Base-by-base conservation (phyloP, 1,140 invertebrate genomes). In the Lysiphlebus fabarum region DNA sequence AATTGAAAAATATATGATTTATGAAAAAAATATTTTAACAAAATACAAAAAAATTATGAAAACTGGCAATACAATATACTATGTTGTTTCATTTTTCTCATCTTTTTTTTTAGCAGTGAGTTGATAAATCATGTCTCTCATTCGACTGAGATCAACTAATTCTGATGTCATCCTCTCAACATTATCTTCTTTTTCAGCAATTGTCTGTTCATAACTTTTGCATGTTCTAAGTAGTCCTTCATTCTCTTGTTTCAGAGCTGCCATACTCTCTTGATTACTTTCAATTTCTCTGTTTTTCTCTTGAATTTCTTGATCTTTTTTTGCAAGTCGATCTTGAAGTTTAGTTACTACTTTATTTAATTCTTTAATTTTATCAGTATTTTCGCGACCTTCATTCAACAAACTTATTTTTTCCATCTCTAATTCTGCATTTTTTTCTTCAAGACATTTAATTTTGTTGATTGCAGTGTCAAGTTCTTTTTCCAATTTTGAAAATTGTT, bases 91-190 rank as follows among this genome's bases (percentile, higher is more conserved):
- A 37, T 63, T 56, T 5, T 37, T 9, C 0, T 36, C 44, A 45
- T 70, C 69, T 40, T 74, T 76, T 45, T 74, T 74, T 48, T 73
- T 72, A 7, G 72, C 71, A 47, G 74, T 75, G 26, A 76, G 59
- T 34, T 74, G 66, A 14, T 73, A 73, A 7, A 76, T 76, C 70
- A 73, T 74, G 45, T 75, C 73, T n/a, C 73, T 58, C 74, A 76
- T 76, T 36, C 70, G 66, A 56, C 69, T 72, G 9, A 77, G 58
- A 45, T 74, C 68, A 17, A 53, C 59, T n/a, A 77, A 58, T 55
- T 77, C 73, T 6, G 26, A 36, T 50, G 59, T 61, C 54, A 75
- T 57, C 58, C 66, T 74, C 43, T 67, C 12, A 34, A 72, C 65
- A 42, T 26, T 59, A 17, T 59, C 67, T 9, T 76, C 75, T 54